Evolutionary conservation across 2,888 invertebrate species (phyloP), one percentile per base, ranked within the genome.

Genomic region (Chydorus sphaericus): DNA sequence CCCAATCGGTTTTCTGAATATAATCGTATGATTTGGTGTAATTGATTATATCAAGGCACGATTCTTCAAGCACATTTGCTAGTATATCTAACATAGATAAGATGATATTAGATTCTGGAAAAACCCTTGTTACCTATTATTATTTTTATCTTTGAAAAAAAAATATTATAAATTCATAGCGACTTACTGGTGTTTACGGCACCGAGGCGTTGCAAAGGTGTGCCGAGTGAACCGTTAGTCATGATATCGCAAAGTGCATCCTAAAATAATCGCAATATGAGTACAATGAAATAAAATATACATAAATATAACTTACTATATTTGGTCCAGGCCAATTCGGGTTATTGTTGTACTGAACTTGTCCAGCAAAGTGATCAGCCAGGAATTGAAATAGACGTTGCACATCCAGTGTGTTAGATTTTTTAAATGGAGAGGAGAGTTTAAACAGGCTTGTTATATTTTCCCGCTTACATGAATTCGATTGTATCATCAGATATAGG

Each of bases 271-370:
- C n/a, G n/a, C n/a, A n/a, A n/a, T n/a, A n/a, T n/a, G n/a, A n/a
- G n/a, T n/a, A n/a, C n/a, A n/a, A n/a, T n/a, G n/a, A n/a, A n/a
- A n/a, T n/a, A n/a, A n/a, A n/a, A n/a, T n/a, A n/a, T n/a, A n/a
- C n/a, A n/a, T n/a, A n/a, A n/a, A n/a, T n/a, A n/a, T n/a, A n/a
- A n/a, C n/a, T n/a, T n/a, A n/a, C n/a, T n/a, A 89, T 73, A 60
- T 81, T 83, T 16, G 76, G 75, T 30, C 75, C 77, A 56, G 71
- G 71, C 3, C 80, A 79, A 29, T 91, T 77, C 68, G 93, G 93
- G 66, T 93, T 93, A 66, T 87, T 86, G 68, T 94, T 93, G 68
- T 94, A 94, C 66, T 96, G 94, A 0, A 94, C 93, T 38, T 93
- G 77, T 38, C 82, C 89, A 53, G 90, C 92, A 69, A 94, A 88